These are phyloP conservation scores for Epinephelus cyanopodus DNA, from an alignment of 2,113 vertebrate species.

Conservation along the genomic window DNA sequence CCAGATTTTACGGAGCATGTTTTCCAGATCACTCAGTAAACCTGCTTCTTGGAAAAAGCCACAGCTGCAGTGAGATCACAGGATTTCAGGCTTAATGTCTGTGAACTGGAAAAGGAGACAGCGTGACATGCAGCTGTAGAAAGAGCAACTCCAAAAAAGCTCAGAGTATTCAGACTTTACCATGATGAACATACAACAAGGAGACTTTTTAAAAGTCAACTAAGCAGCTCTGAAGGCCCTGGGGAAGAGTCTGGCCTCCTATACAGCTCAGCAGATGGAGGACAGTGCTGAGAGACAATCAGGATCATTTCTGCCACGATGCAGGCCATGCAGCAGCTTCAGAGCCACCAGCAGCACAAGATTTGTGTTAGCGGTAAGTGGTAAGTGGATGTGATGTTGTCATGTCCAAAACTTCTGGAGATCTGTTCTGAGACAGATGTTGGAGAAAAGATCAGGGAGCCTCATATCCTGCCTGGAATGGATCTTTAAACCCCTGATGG, in stretches of 20 bases:
- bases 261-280: not conserved
- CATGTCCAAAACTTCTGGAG: not conserved
- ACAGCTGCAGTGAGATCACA: not conserved
- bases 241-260: not conserved
- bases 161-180: not conserved
- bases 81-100: not conserved
- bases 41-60: not conserved
- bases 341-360: not conserved
- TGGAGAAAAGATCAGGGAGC: not conserved
- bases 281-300: not conserved
- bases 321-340: not conserved
- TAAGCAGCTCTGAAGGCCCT: not conserved
- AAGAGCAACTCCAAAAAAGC: not conserved
- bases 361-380: not conserved
- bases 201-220: not conserved
- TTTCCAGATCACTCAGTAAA: not conserved
- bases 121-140: no score
- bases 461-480: not conserved
- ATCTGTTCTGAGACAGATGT: constrained; percentile 4
- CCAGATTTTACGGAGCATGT: not conserved
- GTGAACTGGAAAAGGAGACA: constrained; percentile 11
- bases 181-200: not conserved
- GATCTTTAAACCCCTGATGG: not conserved
- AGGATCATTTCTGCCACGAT: not conserved
- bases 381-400: not conserved